These are phyloP conservation scores for Latrodectus hesperus DNA, from an alignment of 2,888 invertebrate genomes.

Conservation along the genomic window DNA sequence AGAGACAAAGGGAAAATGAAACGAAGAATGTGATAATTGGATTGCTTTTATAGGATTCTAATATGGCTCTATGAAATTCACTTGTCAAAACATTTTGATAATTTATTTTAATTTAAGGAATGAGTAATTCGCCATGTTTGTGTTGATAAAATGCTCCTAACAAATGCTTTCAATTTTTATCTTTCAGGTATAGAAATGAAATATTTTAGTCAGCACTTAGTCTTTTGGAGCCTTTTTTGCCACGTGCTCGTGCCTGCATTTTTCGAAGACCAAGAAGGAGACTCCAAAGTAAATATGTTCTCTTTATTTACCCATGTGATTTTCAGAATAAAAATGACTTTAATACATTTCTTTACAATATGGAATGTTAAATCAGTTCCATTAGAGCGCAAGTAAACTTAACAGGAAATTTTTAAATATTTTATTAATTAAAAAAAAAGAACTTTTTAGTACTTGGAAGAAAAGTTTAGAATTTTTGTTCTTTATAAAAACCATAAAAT, in stretches of 20 bases:
- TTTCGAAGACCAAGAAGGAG: constrained; percentile 40
- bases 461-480: neutral
- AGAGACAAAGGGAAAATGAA: too few species aligned
- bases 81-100: too few species aligned
- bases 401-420: neutral
- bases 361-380: neutral
- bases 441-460: too few species aligned
- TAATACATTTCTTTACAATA: neutral
- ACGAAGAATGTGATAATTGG: too few species aligned
- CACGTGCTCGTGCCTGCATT: constrained; percentile 25
- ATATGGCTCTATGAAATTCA: too few species aligned
- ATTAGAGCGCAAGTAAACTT: too few species aligned
- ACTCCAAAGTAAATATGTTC: constrained; percentile 13
- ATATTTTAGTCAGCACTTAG: constrained; percentile 7
- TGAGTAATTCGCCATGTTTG: too few species aligned
- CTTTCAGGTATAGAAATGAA: constrained; percentile 10
- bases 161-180: neutral
- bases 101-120: too few species aligned
- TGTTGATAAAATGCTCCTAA: too few species aligned
- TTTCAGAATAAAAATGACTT: neutral
- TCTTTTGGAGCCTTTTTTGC: constrained; percentile 22
- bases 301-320: too few species aligned
- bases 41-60: too few species aligned
- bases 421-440: neutral
- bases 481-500: too few species aligned